These are phyloP conservation scores for Tetranychus urticae DNA, from an alignment of 1,140 invertebrate species.

Conservation along the genomic window DNA sequence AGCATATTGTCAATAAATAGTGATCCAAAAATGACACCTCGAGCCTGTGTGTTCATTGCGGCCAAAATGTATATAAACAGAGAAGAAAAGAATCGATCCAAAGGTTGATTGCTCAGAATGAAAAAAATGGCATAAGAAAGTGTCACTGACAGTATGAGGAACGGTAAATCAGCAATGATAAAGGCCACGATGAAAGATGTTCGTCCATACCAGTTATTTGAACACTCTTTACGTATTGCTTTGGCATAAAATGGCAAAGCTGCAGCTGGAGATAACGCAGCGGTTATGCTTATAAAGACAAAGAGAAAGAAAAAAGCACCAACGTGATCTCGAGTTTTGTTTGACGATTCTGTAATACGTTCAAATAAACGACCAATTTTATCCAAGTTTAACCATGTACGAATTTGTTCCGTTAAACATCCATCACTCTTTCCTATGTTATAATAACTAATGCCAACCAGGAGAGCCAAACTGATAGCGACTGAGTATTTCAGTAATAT, in stretches of 20 bases:
- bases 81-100: neutral
- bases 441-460: neutral
- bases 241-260: neutral
- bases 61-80: neutral
- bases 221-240: slow-evolving; percentile 49
- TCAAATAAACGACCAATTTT: neutral
- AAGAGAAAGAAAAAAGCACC: neutral
- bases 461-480: neutral
- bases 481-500: neutral
- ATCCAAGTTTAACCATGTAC: neutral
- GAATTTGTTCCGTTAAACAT: neutral
- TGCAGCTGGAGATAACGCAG: neutral
- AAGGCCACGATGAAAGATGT: neutral
- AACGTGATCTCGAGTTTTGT: neutral
- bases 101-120: slow-evolving; percentile 16
- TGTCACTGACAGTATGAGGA: neutral
- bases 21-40: neutral
- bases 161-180: slow-evolving; percentile 1
- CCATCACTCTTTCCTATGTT: neutral
- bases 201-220: slow-evolving; percentile 38
- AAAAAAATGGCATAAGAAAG: neutral
- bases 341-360: neutral
- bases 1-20: too few species aligned
- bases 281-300: neutral
- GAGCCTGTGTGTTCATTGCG: neutral